Percentiles rank a stretch among this genome's conserved stretches.
Conservation (phyloP, 2,797 vertebrate species). For the Psittacula echo region DNA sequence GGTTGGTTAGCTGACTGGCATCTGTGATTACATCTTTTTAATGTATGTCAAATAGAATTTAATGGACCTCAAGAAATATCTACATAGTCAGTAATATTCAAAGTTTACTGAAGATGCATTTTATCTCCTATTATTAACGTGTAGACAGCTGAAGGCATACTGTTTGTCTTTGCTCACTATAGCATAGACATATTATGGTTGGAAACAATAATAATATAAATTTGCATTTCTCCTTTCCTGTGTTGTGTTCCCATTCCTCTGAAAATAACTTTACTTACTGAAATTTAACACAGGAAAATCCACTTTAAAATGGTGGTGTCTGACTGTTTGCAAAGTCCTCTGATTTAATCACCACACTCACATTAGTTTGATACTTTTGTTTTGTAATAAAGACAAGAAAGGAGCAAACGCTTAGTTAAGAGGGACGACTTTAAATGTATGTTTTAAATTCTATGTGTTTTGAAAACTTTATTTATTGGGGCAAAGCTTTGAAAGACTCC, state of each 20-base stretch:
- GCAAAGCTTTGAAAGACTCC: conserved; percentile 65
- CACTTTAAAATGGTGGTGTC: background rate
- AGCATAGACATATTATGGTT: background rate
- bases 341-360: background rate
- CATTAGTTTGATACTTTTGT: conserved; percentile 25
- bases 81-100: conserved; percentile 69
- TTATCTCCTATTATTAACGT: conserved; percentile 51
- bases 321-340: background rate
- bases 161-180: background rate
- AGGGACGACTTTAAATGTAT: conserved; percentile 53
- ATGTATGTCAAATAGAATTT: conserved; percentile 83
- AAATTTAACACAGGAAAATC: background rate
- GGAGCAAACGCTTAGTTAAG: conserved; percentile 36
- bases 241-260: background rate
- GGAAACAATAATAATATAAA: background rate
- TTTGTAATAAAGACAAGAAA: conserved; percentile 4
- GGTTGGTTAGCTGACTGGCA: conserved; percentile 82
- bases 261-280: background rate
- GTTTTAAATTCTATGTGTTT: conserved; percentile 64
- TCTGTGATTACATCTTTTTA: conserved; percentile 84
- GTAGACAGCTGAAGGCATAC: conserved; percentile 1
- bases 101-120: conserved; percentile 56
- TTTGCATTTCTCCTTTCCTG: background rate
- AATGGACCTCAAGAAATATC: conserved; percentile 79
- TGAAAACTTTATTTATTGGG: conserved; percentile 75